phyloP scores from a whole-genome alignment of 2,888 invertebrate species.

The Clanis bilineata region DNA sequence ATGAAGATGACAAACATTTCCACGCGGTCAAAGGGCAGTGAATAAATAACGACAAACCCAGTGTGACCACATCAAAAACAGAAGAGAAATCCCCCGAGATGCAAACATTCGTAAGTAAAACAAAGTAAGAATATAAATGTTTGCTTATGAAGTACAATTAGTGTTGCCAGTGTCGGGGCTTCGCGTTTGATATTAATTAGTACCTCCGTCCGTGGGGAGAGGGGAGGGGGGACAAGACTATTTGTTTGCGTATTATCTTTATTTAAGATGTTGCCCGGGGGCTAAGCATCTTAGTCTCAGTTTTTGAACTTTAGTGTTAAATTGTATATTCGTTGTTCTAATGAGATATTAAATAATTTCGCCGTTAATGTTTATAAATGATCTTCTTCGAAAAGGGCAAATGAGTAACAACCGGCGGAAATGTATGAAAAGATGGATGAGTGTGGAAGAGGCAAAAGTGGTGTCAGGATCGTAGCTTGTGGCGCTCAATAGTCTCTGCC shows the following conservation, averaged over 20 bases:
- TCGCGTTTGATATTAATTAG: conserved; percentile 18
- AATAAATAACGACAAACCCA: too few species aligned
- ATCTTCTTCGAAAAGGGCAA: too few species aligned
- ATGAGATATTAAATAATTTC: too few species aligned
- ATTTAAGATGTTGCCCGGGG: background rate
- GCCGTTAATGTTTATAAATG: too few species aligned
- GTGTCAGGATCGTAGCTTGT: too few species aligned
- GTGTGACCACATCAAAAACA: background rate
- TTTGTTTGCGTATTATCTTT: conserved; percentile 5
- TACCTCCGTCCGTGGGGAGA: background rate
- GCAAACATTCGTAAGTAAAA: conserved; percentile 10
- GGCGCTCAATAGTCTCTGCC: too few species aligned
- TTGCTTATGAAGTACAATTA: conserved; percentile 31
- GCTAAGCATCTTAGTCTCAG: background rate
- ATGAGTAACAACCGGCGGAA: too few species aligned
- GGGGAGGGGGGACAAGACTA: too few species aligned
- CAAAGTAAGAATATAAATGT: conserved; percentile 27
- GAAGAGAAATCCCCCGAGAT: background rate
- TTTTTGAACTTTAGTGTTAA: background rate
- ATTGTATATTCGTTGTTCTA: background rate
- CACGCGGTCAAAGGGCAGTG: too few species aligned
- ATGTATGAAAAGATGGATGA: too few species aligned
- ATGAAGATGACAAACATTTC: too few species aligned
- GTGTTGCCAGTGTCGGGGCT: conserved; percentile 16
- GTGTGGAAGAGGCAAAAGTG: too few species aligned